Evolutionary conservation across 2,113 vertebrate genomes (phyloP).

Genomic region (Turdus rufiventris): DNA sequence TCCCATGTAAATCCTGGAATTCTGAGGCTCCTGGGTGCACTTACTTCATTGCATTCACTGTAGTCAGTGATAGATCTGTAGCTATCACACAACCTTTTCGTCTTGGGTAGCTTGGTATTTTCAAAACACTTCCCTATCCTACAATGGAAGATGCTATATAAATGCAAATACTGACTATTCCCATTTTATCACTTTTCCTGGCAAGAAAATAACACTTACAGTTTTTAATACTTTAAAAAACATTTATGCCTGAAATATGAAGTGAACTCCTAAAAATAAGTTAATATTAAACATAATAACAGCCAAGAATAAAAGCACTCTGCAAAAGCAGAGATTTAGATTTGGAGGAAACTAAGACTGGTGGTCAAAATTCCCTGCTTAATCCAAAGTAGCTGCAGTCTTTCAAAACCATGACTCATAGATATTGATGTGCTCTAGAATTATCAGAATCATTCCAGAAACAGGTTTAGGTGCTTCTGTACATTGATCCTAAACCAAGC

Average conservation of each 20-base stretch:
- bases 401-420: neutral
- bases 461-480: neutral
- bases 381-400: neutral
- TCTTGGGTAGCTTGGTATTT: neutral
- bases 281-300: neutral
- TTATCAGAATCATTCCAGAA: neutral
- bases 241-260: neutral
- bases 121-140: neutral
- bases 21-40: neutral
- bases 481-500: neutral
- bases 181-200: neutral
- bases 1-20: neutral
- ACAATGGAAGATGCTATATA: neutral
- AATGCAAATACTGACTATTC: neutral
- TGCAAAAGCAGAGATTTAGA: neutral
- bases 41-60: neutral
- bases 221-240: neutral
- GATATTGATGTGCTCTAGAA: neutral
- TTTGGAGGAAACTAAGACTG: neutral
- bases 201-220: neutral
- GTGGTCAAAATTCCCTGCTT: neutral
- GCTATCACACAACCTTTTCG: neutral
- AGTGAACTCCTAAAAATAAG: neutral
- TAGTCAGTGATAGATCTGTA: fast-evolving
- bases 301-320: neutral